Percentiles rank a stretch among this genome's conserved stretches.
These are phyloP conservation scores for Leucophenga maculata DNA, from an alignment of 2,888 invertebrate genomes.

Conservation along the genomic window DNA sequence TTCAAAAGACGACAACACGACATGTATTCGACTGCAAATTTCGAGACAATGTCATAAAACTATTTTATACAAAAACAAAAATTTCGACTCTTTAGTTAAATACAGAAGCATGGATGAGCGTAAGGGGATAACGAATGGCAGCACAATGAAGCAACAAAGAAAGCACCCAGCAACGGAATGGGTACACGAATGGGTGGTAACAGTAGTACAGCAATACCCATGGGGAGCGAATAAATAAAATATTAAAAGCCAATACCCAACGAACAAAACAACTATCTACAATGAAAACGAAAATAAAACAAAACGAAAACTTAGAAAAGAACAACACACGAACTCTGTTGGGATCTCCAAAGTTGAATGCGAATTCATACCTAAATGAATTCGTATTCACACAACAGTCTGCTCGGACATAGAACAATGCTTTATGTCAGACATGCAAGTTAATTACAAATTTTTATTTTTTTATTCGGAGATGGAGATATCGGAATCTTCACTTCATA, in stretches of 20 bases:
- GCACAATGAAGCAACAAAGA: constrained; percentile 46
- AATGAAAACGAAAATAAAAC: constrained; percentile 33
- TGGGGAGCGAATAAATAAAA: constrained; percentile 23
- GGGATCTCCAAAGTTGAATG: too few species aligned
- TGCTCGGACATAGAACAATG: too few species aligned
- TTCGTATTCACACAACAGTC: too few species aligned
- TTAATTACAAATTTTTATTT: too few species aligned
- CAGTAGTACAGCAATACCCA: constrained; percentile 35
- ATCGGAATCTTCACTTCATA: too few species aligned
- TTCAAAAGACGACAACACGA: background rate
- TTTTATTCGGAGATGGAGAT: too few species aligned
- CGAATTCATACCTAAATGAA: too few species aligned
- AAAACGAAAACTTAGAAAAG: constrained; percentile 37
- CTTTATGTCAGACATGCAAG: too few species aligned
- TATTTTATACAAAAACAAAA: constrained; percentile 9
- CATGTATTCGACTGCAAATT: background rate
- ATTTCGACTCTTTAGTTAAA: background rate
- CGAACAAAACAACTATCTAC: constrained; percentile 8
- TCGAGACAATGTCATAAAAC: constrained; percentile 10
- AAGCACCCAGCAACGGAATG: constrained; percentile 38
- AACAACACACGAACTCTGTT: constrained; percentile 36
- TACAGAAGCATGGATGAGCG: constrained; percentile 36
- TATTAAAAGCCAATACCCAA: constrained; percentile 14
- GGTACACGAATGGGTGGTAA: constrained; percentile 27
- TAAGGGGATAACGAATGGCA: constrained; percentile 43